A percentile compares a stretch with the other conserved stretches of the same genome.
These are phyloP conservation scores for Corythornis cristatus DNA, from an alignment of 2,113 vertebrate genomes.

Conservation along the genomic window DNA sequence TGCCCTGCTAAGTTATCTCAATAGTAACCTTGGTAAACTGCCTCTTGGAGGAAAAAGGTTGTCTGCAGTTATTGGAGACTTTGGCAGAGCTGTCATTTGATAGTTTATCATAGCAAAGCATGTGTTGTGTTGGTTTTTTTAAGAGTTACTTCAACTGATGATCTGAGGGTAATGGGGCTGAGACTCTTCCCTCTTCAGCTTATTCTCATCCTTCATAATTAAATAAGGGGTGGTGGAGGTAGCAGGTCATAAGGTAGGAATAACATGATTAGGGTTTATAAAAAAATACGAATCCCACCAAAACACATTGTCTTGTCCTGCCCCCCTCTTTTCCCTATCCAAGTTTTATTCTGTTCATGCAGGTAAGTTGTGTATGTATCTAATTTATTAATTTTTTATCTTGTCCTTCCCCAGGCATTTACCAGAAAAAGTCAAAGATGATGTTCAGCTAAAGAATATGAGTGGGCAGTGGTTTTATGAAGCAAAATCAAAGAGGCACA, in stretches of 20 bases:
- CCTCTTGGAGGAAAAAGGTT: not conserved
- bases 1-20: not conserved
- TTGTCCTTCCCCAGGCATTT: conserved; percentile 75
- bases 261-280: not conserved
- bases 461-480: conserved; percentile 97
- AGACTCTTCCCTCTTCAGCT: not conserved
- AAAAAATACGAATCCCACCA: not conserved
- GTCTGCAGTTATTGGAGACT: not conserved
- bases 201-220: not conserved
- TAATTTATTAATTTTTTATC: not conserved
- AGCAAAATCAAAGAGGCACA: conserved; percentile 89
- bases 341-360: not conserved
- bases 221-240: not conserved
- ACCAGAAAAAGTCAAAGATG: conserved; percentile 79
- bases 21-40: not conserved
- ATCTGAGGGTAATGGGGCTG: not conserved
- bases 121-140: not conserved
- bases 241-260: not conserved
- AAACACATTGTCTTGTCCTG: not conserved
- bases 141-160: not conserved
- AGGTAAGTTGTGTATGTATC: not conserved
- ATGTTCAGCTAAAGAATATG: conserved; percentile 85
- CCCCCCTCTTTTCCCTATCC: not conserved
- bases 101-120: not conserved
- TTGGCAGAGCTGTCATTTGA: not conserved